phyloP scores from a whole-genome alignment of 2,888 invertebrate species.

The Polydesmus complanatus region DNA sequence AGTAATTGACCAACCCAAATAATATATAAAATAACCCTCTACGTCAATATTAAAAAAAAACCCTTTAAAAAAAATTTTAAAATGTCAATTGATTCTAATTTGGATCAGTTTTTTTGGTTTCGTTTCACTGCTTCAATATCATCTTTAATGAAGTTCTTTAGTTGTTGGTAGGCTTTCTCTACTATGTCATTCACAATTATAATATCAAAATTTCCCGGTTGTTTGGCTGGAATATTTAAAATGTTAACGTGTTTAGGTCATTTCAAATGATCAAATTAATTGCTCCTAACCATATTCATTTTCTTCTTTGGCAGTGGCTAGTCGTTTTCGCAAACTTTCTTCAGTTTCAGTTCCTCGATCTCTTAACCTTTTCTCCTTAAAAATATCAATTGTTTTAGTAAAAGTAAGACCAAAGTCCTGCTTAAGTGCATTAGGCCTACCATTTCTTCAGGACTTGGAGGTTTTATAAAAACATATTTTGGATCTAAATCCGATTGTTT shows the following conservation, averaged over 20 bases:
- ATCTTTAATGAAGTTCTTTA: conserved; percentile 52
- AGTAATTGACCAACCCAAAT: no score
- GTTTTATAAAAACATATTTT: conserved; percentile 74
- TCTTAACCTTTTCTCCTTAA: conserved; percentile 35
- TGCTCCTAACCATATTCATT: conserved; percentile 57
- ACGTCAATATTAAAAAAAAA: no score
- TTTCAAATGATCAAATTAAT: background rate
- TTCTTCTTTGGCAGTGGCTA: conserved; percentile 64
- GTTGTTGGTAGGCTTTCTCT: conserved; percentile 59
- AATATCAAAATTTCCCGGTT: conserved; percentile 65
- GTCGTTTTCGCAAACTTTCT: conserved; percentile 61
- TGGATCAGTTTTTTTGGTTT: no score
- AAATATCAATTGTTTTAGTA: background rate
- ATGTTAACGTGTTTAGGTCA: no score
- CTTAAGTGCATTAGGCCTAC: conserved; percentile 29
- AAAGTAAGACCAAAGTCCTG: background rate
- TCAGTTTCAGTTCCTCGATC: conserved; percentile 80
- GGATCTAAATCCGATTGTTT: conserved; percentile 69
- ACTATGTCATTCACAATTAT: conserved; percentile 68
- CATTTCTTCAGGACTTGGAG: conserved; percentile 68
- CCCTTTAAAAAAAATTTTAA: no score
- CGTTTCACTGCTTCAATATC: no score
- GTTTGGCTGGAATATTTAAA: conserved; percentile 41
- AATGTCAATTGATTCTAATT: no score
- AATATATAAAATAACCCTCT: no score